Base-by-base conservation (phyloP, 2,888 invertebrate species). In the Drosophila siamana region DNA sequence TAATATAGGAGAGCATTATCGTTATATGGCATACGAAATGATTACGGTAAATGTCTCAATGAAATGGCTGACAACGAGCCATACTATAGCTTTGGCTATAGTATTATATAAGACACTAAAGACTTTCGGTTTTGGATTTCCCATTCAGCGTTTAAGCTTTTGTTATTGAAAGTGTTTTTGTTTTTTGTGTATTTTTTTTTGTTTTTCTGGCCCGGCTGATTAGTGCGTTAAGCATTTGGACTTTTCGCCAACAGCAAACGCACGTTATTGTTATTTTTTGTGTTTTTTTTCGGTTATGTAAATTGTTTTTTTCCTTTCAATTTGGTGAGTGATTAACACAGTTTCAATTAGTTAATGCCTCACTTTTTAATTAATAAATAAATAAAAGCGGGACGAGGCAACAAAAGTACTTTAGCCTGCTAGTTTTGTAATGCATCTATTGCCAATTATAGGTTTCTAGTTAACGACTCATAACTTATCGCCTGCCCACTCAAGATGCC, bases 171-270 rank as follows among this genome's bases (percentile, higher is more conserved):
- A 62, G 47, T 51, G 46, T 54, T 56, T 61, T 60, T 47, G 47
- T 59, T 55, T 44, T n/a, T 4, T 15, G n/a, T n/a, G n/a, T 28
- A 40, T 41, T 8, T 41, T 7, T 8, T 19, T 26, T 41, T 9
- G 1, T 9, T 5, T 41, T 54, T 54, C 19, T 13, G 13, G 16
- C 9, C 51, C 54, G 61, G 46, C 66, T 61, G 82, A 81, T 81
- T 78, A 68, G 82, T 81, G 87, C 75, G 79, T 81, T 55, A 44
- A 67, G 54, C 64, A 70, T 64, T 85, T 81, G 71, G 61, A 69
- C 51, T 81, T 85, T 81, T 83, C 60, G 62, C 59, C 51, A 48
- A 56, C 16, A 33, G 33, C 28, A 41, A 44, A 46, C 52, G 13
- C 40, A 56, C 62, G 40, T 60, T 44, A 46, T 80, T 84, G 69